Percentiles rank a stretch among this genome's conserved stretches.
These are phyloP conservation scores for Gryllus bimaculatus DNA, from an alignment of 1,140 invertebrate species.

Conservation along the genomic window DNA sequence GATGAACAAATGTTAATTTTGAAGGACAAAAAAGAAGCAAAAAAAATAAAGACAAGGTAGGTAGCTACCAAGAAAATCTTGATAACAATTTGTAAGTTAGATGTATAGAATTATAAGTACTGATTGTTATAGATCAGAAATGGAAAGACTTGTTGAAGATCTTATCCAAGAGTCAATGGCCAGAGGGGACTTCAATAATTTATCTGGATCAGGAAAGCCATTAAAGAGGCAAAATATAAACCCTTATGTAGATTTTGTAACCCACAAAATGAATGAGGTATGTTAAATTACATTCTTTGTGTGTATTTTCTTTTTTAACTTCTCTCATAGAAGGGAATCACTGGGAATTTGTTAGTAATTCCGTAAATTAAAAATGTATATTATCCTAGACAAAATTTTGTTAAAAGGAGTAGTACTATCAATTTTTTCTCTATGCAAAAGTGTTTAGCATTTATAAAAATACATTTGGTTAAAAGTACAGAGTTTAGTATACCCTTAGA, in stretches of 20 bases:
- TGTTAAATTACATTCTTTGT: not conserved
- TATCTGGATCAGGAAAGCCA: slow-evolving; percentile 72
- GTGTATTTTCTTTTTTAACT: too few species aligned
- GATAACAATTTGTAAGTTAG: not conserved
- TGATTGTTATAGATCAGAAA: slow-evolving; percentile 50
- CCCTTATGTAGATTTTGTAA: slow-evolving; percentile 79
- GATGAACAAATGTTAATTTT: slow-evolving; percentile 57
- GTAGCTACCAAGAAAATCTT: not conserved
- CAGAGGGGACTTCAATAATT: slow-evolving; percentile 76
- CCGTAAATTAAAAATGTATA: too few species aligned
- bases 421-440: too few species aligned
- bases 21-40: slow-evolving; percentile 46
- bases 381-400: too few species aligned
- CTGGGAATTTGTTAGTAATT: too few species aligned
- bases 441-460: too few species aligned
- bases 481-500: too few species aligned
- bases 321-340: too few species aligned
- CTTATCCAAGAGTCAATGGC: slow-evolving; percentile 83
- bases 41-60: slow-evolving; percentile 65
- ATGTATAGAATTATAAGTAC: not conserved
- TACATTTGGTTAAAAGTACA: too few species aligned
- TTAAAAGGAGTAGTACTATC: too few species aligned
- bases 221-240: slow-evolving; percentile 55
- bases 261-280: slow-evolving; percentile 81
- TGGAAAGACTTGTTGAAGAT: slow-evolving; percentile 82